These are phyloP conservation scores for Glyptemys insculpta DNA, from an alignment of 2,797 vertebrate genomes.

Conservation along the genomic window DNA sequence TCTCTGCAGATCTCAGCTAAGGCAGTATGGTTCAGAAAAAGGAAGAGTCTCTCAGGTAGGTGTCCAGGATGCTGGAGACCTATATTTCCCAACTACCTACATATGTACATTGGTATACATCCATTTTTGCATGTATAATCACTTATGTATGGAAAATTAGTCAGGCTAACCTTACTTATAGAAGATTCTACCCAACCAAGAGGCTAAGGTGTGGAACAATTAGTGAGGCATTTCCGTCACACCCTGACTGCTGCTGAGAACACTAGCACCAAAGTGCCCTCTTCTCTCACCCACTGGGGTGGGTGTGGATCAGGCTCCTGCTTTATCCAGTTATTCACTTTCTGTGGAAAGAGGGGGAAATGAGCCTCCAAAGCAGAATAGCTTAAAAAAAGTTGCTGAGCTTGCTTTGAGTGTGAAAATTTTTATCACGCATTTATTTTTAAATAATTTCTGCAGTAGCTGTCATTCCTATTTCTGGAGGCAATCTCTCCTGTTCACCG, in stretches of 20 bases:
- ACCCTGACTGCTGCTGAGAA: not conserved
- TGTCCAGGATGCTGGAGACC: not conserved
- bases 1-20: not conserved
- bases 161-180: not conserved
- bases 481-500: not conserved
- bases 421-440: not conserved
- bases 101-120: rapidly evolving
- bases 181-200: not conserved
- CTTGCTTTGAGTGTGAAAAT: not conserved
- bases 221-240: not conserved
- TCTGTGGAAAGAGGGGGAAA: rapidly evolving
- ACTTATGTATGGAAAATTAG: not conserved
- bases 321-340: not conserved
- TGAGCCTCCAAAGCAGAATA: not conserved
- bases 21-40: not conserved
- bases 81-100: not conserved
- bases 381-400: not conserved
- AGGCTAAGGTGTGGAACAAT: not conserved
- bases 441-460: not conserved
- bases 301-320: not conserved
- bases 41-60: not conserved
- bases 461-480: not conserved
- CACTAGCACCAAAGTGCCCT: not conserved
- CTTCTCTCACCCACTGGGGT: rapidly evolving
- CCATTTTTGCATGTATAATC: not conserved